Base-by-base conservation (phyloP, 2,113 vertebrate genomes). In the Pseudorasbora parva region DNA sequence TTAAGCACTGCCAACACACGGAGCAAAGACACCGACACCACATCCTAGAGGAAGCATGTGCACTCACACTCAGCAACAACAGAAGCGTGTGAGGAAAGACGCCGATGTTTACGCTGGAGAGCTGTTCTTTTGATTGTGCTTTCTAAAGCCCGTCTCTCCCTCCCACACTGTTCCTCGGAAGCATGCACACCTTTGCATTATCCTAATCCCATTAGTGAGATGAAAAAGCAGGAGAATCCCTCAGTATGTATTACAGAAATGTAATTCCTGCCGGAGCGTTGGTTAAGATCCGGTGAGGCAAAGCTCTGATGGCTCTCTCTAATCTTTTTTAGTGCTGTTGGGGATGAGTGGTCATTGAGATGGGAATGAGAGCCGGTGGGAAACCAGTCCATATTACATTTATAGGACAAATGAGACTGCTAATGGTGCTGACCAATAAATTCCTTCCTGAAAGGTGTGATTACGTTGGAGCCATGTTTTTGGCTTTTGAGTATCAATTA, bases 241-340 rank as follows among this genome's bases (percentile, higher is more conserved):
- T 71, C 21, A 43, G 77, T 64, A 47, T 83, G 78, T 77, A 84
- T 84, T 81, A 76, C 82, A 87, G 33, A 81, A 82, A 74, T 73
- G 80, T 82, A 78, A 82, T 84, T 84, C 73, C 62, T 43, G 54
- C 71, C 69, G 64, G 19, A 51, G 69, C 59, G n/a, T 81, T 81
- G 54, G 72, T 86, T 68, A 68, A 78, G 82, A 80, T 80, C 54
- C 74, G n/a, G 62, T 68, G 69, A 81, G 57, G 82, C 69, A 8
- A 25, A 15, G n/a, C 43, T 68, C 81, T 83, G 79, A 74, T 66
- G 64, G 77, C 79, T 47, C 56, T 51, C 25, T 90, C 89, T 91
- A 91, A 92, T 91, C 90, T 89, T 91, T 90, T 37, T 92, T 91
- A 90, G 79, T 86, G 76, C 62, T 60, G 79, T 79, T 85, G 84